Base-by-base conservation (phyloP, 2,113 vertebrate genomes). In the Corythaixoides concolor region DNA sequence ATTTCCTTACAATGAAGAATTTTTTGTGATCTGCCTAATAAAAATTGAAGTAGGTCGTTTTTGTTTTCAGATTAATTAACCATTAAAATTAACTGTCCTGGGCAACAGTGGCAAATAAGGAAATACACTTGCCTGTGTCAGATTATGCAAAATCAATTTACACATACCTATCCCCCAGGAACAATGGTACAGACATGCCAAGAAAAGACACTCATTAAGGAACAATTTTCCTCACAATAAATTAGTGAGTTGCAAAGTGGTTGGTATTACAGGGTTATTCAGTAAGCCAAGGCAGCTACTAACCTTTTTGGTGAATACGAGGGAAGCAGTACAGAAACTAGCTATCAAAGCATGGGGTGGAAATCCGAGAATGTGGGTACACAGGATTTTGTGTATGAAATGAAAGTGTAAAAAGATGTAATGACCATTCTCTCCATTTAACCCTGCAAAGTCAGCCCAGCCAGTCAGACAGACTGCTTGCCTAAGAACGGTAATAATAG, bases 401-500 rank as follows among this genome's bases (percentile, higher is more conserved):
- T 72, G 81, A 91, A 97, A 97, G 87, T 79, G 41, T 45, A 79
- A 96, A 94, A 96, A 91, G 89, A 70, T 72, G 35, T 93, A 84
- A 95, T 70, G 74, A 95, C 6, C 63, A 28, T 95, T 93, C 72
- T 90, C 23, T 89, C 68, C 0, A 0, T 89, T 94, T 93, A 96
- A 89, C 74, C 77, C 91, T 89, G 85, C 78, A 89, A 96, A 93
- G 93, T 96, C 87, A 91, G 87, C 89, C 69, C 58, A 82, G 91
- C 94, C 45, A 0, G 94, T 97, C 87, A 73, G 83, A 69, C 94
- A 58, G 80, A 94, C 53, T 30, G 53, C 91, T 97, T 96, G 77
- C 94, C 88, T 66, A 94, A 91, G 94, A 90, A 59, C 20, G 33
- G 74, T 97, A 97, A 96, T 97, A 96, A 97, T 8, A 97, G 90